phyloP scores from a whole-genome alignment of 2,797 vertebrate species.

The Anisognathus igniventris region DNA sequence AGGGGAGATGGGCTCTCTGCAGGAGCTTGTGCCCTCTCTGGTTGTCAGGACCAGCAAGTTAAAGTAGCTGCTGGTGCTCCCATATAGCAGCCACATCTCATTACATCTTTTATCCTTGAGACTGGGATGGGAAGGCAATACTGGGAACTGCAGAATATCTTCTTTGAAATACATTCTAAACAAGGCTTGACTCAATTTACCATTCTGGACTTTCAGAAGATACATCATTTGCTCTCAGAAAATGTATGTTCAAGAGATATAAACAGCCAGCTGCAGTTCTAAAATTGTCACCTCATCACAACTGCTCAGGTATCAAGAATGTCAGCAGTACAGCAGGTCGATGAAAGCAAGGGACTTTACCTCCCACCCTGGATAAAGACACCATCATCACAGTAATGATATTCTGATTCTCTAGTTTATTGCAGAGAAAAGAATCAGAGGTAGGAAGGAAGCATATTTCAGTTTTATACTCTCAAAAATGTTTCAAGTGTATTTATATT shows the following conservation, averaged over 20 bases:
- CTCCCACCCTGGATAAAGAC: background rate
- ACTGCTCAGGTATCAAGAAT: background rate
- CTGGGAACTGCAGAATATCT: background rate
- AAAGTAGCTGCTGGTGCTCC: background rate
- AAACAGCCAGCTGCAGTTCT: background rate
- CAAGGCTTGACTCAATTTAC: background rate
- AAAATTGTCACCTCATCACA: background rate
- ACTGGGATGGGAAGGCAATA: background rate
- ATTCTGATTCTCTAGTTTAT: background rate
- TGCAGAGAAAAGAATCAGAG: background rate
- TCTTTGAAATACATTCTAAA: background rate
- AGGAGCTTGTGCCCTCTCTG: background rate
- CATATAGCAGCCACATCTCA: background rate
- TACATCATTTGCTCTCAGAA: background rate
- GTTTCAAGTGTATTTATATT: background rate
- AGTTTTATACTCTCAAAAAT: background rate
- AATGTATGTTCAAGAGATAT: background rate
- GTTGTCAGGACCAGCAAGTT: rapidly evolving
- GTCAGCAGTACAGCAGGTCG: background rate
- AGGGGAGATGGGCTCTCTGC: rapidly evolving
- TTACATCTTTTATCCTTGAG: background rate
- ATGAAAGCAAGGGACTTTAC: background rate
- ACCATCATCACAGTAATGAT: background rate
- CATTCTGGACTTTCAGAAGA: background rate
- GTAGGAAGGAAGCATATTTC: background rate